phyloP scores from a whole-genome alignment of 2,888 invertebrate genomes.

The Dione vanillae region DNA sequence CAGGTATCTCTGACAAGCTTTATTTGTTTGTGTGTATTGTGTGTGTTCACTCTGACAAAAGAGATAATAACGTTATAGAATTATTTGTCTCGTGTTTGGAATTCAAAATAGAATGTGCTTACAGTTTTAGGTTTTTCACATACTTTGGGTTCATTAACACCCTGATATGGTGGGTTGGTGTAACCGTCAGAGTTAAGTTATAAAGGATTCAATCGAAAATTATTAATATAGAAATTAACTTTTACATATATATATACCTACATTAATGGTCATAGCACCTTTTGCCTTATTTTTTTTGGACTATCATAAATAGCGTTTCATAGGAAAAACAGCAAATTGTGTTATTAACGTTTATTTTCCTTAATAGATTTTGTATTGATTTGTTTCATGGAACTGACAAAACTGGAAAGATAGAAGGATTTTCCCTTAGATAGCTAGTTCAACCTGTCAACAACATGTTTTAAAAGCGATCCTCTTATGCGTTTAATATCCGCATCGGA shows the following conservation, averaged over 20 bases:
- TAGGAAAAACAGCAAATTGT: not conserved
- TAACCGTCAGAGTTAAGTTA: too few species aligned
- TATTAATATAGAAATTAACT: too few species aligned
- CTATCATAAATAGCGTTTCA: not conserved
- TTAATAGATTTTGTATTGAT: not conserved
- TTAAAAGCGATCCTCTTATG: slow-evolving; percentile 40
- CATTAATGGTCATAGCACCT: too few species aligned
- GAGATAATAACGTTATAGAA: slow-evolving; percentile 36
- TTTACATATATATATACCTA: too few species aligned
- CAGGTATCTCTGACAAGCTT: slow-evolving; percentile 52
- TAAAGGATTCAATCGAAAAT: too few species aligned
- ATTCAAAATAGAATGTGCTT: slow-evolving; percentile 2
- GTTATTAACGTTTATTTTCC: not conserved
- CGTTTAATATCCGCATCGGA: slow-evolving; percentile 47
- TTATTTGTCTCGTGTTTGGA: slow-evolving; percentile 26
- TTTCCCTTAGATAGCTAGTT: slow-evolving; percentile 12
- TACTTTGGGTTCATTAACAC: too few species aligned
- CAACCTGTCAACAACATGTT: slow-evolving; percentile 34
- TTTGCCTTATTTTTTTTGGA: not conserved
- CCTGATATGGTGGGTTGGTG: too few species aligned
- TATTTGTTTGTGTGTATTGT: slow-evolving; percentile 44
- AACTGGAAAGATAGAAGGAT: slow-evolving; percentile 3
- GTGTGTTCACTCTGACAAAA: slow-evolving; percentile 39
- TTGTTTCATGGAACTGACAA: not conserved
- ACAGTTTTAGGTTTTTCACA: not conserved